phyloP scores from a whole-genome alignment of 2,888 invertebrate species.

The Actias luna region DNA sequence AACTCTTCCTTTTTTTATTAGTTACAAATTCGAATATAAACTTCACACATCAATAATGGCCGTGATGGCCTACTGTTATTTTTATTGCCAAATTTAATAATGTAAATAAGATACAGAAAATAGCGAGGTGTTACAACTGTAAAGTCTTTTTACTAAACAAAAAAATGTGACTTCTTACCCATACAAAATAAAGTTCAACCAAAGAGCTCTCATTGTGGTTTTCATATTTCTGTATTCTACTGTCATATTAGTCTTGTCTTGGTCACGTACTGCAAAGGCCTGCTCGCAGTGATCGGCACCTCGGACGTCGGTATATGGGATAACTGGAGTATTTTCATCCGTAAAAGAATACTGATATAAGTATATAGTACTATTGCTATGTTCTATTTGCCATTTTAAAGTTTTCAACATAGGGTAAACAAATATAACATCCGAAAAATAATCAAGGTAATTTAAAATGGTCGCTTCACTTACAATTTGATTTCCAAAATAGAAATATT shows the following conservation, averaged over 20 bases:
- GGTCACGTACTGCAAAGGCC: conserved; percentile 27
- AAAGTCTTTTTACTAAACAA: not conserved
- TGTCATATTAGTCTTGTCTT: conserved; percentile 24
- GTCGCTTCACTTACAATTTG: conserved; percentile 28
- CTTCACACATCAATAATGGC: too few relatives aligned
- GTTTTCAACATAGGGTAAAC: conserved; percentile 40
- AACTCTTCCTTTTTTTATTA: too few relatives aligned
- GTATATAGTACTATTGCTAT: conserved; percentile 42
- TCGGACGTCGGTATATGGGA: conserved; percentile 36
- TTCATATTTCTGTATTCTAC: conserved; percentile 32
- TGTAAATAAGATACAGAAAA: too few relatives aligned
- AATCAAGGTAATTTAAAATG: conserved; percentile 36
- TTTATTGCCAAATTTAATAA: too few relatives aligned
- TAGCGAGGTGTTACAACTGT: too few relatives aligned
- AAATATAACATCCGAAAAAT: conserved; percentile 54
- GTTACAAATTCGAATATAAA: too few relatives aligned
- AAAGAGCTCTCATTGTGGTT: conserved; percentile 29
- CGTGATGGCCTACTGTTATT: too few relatives aligned
- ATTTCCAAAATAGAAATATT: conserved; percentile 51
- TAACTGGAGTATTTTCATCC: conserved; percentile 33
- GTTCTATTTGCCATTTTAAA: conserved; percentile 32
- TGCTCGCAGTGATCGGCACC: conserved; percentile 49
- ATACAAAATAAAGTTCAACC: conserved; percentile 35
- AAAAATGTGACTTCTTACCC: conserved; percentile 32
- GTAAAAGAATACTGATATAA: conserved; percentile 49